Percentiles rank a stretch among this genome's conserved stretches.
Evolutionary conservation across 1,140 invertebrate genomes (phyloP).

Genomic region (Cydia splendana): DNA sequence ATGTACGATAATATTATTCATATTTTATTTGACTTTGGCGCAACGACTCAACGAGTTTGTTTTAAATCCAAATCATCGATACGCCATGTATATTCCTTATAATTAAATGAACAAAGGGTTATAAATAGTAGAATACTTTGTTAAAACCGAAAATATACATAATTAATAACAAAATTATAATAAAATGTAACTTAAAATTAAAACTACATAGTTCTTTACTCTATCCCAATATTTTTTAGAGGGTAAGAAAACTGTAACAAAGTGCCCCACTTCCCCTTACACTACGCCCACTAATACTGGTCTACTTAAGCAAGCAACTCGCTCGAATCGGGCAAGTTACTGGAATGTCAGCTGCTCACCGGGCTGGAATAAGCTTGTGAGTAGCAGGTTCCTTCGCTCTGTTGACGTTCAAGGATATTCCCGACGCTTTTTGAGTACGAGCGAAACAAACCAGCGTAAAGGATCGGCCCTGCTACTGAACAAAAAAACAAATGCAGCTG

Average conservation of each 20-base stretch:
- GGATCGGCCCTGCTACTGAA: too few relatives aligned
- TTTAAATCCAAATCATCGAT: neutral
- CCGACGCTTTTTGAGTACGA: neutral
- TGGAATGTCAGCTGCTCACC: neutral
- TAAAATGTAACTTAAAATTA: too few relatives aligned
- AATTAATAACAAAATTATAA: too few relatives aligned
- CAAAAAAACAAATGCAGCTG: too few relatives aligned
- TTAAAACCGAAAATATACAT: too few relatives aligned
- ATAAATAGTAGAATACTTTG: too few relatives aligned
- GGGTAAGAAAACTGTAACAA: too few relatives aligned
- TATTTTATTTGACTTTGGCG: neutral
- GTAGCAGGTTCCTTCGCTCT: slow-evolving; percentile 1
- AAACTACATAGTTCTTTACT: too few relatives aligned
- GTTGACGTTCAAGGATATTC: neutral
- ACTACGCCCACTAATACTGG: neutral
- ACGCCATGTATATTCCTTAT: too few relatives aligned
- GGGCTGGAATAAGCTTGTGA: neutral
- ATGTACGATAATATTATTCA: slow-evolving; percentile 2
- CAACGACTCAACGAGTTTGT: neutral
- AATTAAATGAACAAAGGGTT: too few relatives aligned
- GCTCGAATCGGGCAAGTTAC: neutral
- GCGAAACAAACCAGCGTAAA: neutral
- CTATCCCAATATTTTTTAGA: too few relatives aligned
- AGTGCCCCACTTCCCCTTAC: too few relatives aligned
- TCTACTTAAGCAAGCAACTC: neutral